phyloP scores from a whole-genome alignment of 2,888 invertebrate genomes.

The Caenorhabditis doughertyi region DNA sequence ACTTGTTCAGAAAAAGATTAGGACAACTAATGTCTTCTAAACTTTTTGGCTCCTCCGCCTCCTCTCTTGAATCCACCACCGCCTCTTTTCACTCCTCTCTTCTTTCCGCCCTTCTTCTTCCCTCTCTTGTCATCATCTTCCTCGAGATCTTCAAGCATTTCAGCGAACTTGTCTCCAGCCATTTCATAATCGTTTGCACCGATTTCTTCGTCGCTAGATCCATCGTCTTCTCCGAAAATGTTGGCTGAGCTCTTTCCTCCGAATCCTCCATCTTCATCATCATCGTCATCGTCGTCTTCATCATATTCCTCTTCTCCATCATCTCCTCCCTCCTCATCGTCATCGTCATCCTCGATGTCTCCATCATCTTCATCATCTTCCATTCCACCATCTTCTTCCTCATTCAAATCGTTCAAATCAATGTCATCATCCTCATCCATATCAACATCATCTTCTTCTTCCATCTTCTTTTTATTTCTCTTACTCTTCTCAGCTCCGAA shows the following conservation, averaged over 20 bases:
- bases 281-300: conserved; percentile 58
- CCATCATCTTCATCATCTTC: conserved; percentile 69
- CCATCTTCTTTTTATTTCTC: conserved; percentile 72
- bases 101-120: conserved; percentile 64
- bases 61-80: conserved; percentile 35
- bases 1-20: neutral
- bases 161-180: conserved; percentile 70
- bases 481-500: conserved; percentile 81
- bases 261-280: conserved; percentile 65
- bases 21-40: conserved; percentile 32
- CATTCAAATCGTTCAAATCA: conserved; percentile 54
- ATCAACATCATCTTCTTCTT: conserved; percentile 75
- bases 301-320: conserved; percentile 70
- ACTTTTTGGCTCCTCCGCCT: conserved; percentile 41
- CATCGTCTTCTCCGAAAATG: conserved; percentile 66
- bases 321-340: conserved; percentile 65
- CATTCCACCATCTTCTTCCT: conserved; percentile 64
- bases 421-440: conserved; percentile 69
- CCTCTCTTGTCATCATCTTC: conserved; percentile 67
- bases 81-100: conserved; percentile 54
- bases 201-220: conserved; percentile 65
- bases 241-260: conserved; percentile 54
- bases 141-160: conserved; percentile 72
- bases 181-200: conserved; percentile 67
- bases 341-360: conserved; percentile 63